These are phyloP conservation scores for Taeniopygia guttata DNA, from an alignment of 2,797 vertebrate genomes.

Conservation along the genomic window DNA sequence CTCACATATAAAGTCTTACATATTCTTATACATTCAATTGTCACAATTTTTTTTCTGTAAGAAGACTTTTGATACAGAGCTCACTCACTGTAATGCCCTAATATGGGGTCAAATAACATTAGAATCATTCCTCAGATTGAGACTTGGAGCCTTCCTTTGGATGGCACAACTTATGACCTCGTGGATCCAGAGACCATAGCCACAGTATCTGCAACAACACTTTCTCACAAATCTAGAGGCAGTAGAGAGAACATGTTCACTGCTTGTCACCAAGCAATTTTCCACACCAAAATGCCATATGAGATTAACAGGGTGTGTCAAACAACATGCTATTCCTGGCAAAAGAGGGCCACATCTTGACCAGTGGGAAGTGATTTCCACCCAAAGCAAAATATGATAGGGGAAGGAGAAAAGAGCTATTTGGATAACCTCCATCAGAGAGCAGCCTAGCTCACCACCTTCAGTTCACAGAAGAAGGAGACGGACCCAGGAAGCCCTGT, in stretches of 20 bases:
- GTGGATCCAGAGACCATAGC: background rate
- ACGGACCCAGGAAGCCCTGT: background rate
- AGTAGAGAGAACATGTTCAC: background rate
- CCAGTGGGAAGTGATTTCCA: background rate
- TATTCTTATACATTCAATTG: background rate
- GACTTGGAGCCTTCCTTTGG: background rate
- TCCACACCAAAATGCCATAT: background rate
- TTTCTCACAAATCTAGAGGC: background rate
- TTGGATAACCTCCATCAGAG: background rate
- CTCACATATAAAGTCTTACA: background rate
- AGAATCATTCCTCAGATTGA: background rate
- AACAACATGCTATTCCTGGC: background rate
- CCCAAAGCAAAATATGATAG: background rate
- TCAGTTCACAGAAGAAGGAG: background rate
- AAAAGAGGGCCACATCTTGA: background rate
- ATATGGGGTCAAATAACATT: background rate
- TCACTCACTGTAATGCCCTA: background rate
- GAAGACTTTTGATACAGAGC: background rate
- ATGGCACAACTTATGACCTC: background rate
- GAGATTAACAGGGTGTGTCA: background rate
- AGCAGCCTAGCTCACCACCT: background rate
- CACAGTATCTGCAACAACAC: background rate
- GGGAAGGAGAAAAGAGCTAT: background rate
- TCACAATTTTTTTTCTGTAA: background rate
- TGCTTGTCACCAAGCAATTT: background rate